These are phyloP conservation scores for Hippopotamyrus pictus DNA, from an alignment of 2,797 vertebrate genomes.

Conservation along the genomic window DNA sequence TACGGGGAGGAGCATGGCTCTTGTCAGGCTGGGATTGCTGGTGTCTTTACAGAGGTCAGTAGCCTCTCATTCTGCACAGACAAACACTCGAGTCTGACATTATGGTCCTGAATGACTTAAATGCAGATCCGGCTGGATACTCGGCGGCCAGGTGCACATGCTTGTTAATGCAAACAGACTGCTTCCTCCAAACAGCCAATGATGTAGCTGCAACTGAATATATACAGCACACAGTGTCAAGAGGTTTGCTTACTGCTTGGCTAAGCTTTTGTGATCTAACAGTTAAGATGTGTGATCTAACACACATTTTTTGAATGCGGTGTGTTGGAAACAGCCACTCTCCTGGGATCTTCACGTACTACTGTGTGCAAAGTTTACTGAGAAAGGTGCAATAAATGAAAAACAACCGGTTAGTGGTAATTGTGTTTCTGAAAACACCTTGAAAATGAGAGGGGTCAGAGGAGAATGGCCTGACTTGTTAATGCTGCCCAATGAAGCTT, in stretches of 20 bases:
- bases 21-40: slow-evolving; percentile 93
- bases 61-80: not conserved
- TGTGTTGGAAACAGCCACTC: not conserved
- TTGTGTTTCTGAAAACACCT: not conserved
- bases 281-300: not conserved
- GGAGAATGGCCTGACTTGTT: not conserved
- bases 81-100: not conserved
- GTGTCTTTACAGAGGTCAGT: slow-evolving; percentile 89
- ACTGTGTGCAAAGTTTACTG: not conserved
- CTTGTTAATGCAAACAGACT: not conserved
- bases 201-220: not conserved
- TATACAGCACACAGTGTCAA: not conserved
- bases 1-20: slow-evolving; percentile 99
- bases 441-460: not conserved
- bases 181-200: not conserved
- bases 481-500: not conserved
- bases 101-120: not conserved
- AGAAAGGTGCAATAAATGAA: not conserved
- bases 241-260: not conserved
- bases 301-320: not conserved
- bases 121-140: not conserved
- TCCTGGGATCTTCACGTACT: not conserved
- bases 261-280: not conserved
- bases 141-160: not conserved
- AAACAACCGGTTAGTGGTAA: not conserved